Evolutionary conservation across 2,797 vertebrate species (phyloP), one percentile per base, ranked within the genome.

Genomic region (Fratercula arctica): DNA sequence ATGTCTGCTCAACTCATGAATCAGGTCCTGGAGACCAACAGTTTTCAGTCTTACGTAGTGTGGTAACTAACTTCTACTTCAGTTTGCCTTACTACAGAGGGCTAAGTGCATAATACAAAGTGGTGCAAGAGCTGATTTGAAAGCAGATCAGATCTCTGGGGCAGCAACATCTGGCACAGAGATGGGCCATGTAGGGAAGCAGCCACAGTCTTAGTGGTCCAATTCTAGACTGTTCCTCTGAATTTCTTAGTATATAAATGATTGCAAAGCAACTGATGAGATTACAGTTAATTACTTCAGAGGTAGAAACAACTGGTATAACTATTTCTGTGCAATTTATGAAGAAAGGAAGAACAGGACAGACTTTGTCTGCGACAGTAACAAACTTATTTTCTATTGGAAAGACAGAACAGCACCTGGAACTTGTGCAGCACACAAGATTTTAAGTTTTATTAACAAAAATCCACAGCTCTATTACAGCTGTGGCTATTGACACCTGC

Each of bases 61-160:
- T 13, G 37, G 59, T 46, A 51, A 78, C 31, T 14, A 53, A 53
- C 68, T 81, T 25, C 8, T 70, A 3, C 67, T 88, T 46, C 10
- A 11, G n/a, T 50, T 60, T 80, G 45, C 73, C 31, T 46, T 31
- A 8, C 28, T 54, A 0, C 8, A 28, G 56, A 73, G 85, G 31
- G 19, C 45, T 59, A 33, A 70, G 48, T 13, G 51, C 3, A 1
- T 59, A 68, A 20, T 5, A 0, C 0, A 2, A 63, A 43, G 54
- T 25, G 74, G 56, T 75, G n/a, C 1, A 12, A 78, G 60, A 61
- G n/a, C 0, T 1, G 33, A 28, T 75, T 37, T 73, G 61, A 11
- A 28, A 21, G 64, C 0, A 15, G 33, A 31, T 61, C 7, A 43
- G 13, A 17, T 35, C 29, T 70, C 68, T 9, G 19, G 35, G 43